Evolutionary conservation across 2,888 invertebrate genomes (phyloP), one percentile per base, ranked within the genome.

Genomic region (Lamellibrachia satsuma): DNA sequence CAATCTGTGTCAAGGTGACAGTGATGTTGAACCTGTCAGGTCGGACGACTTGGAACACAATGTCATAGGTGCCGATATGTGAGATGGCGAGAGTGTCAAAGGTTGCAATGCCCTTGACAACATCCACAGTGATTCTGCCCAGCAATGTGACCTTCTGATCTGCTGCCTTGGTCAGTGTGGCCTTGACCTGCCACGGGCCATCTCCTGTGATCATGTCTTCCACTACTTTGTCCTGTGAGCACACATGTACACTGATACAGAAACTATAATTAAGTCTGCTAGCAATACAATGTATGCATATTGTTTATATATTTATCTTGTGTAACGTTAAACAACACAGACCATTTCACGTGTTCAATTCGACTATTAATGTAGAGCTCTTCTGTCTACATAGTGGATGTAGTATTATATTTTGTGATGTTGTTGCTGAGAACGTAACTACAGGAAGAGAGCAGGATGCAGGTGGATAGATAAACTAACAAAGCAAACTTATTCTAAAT

Each of bases 11-110:
- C 75, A 75, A 3, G 22, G 75, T 75, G 75, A 75, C 75, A 22
- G 75, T 75, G 75, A 75, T 75, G 75, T 75, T 75, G 75, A 75
- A 75, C 75, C 22, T 75, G 75, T 75, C 75, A 75, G 75, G 75
- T 75, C 75, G 75, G 22, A 75, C 75, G 22, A 75, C 75, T 75
- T 75, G 4, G 2, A 75, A 75, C 75, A 75, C 75, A 6, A 75
- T 75, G 75, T 75, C 75, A 15, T 75, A 75, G 75, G 75, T 75
- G 75, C 75, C 75, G n/a, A 75, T 75, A 75, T 75, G 75, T 15
- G 75, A 75, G 22, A 75, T 75, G 75, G 75, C 75, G 22, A 75
- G 75, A 75, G 75, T 15, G 75, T 75, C 75, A 75, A 75, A 75
- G 22, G 75, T 75, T 75, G 75, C 75, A 75, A 75, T 75, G 15